These are phyloP conservation scores for Nematolebias whitei DNA, from an alignment of 2,113 vertebrate species.

Conservation along the genomic window DNA sequence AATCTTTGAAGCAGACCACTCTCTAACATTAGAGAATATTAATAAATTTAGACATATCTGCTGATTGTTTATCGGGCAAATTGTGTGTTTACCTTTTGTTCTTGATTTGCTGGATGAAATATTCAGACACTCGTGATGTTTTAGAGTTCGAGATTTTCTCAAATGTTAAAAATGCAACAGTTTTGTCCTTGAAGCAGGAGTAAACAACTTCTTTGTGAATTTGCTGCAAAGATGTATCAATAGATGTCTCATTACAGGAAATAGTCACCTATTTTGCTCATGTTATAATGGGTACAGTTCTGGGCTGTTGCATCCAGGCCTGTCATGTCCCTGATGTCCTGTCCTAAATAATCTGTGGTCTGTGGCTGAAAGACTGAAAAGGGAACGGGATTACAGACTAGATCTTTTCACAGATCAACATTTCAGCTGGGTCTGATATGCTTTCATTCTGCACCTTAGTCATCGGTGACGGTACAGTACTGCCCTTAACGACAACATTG, in stretches of 20 bases:
- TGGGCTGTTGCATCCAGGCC: background rate
- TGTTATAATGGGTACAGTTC: background rate
- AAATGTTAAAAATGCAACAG: too few species aligned
- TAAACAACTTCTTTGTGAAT: too few species aligned
- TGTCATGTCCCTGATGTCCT: background rate
- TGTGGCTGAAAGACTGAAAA: background rate
- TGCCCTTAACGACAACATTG: background rate
- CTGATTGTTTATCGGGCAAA: background rate
- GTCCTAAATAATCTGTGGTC: background rate
- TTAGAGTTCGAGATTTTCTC: too few species aligned
- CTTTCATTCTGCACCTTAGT: background rate
- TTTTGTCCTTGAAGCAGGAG: background rate
- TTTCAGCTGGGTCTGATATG: background rate
- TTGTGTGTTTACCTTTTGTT: background rate
- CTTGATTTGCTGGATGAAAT: background rate
- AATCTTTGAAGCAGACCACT: background rate
- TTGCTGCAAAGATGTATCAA: too few species aligned
- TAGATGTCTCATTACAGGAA: background rate
- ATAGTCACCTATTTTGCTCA: background rate
- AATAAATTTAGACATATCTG: background rate
- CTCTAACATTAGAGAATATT: background rate
- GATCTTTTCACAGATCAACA: background rate
- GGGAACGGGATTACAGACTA: background rate
- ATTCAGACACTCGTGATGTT: too few species aligned
- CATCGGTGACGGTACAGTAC: background rate